A percentile compares a stretch with the other conserved stretches of the same genome.
Conservation (phyloP, 2,113 vertebrate genomes). For the Gallinago jamesoni region DNA sequence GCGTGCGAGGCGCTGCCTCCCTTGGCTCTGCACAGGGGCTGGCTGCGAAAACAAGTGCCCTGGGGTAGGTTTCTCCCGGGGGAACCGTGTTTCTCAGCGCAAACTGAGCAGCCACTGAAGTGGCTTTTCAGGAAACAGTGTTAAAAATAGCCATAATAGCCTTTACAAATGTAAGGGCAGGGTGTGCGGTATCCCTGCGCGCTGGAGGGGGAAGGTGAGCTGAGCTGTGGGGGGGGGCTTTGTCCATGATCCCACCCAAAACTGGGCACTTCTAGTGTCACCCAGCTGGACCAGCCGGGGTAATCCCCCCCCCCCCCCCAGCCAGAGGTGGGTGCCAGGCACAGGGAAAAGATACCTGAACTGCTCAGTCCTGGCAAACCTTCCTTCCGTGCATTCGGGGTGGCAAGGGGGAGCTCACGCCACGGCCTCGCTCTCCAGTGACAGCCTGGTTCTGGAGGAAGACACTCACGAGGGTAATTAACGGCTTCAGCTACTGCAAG, state of each 20-base stretch:
- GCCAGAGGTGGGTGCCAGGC: neutral
- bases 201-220: neutral
- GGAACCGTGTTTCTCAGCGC: neutral
- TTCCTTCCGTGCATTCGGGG: neutral
- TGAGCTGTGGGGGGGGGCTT: neutral
- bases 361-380: neutral
- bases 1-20: neutral
- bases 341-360: neutral
- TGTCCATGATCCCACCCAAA: fast-evolving
- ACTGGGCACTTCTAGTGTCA: neutral
- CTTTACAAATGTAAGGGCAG: neutral
- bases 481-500: neutral
- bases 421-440: neutral
- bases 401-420: fast-evolving
- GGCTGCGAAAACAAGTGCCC: neutral
- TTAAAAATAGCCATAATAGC: neutral
- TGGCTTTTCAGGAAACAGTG: neutral
- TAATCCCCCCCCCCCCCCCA: neutral
- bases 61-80: neutral
- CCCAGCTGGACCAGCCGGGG: neutral
- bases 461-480: fast-evolving
- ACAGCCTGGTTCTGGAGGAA: neutral
- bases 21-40: neutral
- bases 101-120: neutral
- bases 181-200: fast-evolving